phyloP scores from a whole-genome alignment of 2,888 invertebrate genomes.

The Vesta saturnalis region DNA sequence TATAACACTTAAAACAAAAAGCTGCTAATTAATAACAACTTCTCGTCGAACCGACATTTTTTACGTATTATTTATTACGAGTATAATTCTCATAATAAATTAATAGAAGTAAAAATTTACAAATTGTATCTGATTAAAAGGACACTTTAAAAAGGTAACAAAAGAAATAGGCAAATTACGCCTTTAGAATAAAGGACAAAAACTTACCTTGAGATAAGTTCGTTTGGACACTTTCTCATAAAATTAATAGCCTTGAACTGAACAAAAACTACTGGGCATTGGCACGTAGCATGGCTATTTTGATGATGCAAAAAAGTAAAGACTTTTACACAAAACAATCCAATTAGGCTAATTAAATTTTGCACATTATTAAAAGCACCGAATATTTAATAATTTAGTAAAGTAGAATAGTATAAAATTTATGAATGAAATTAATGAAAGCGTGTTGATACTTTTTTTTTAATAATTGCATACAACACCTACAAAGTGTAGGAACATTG shows the following conservation, averaged over 20 bases:
- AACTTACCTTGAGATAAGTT: slow-evolving; percentile 25
- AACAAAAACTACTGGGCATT: slow-evolving; percentile 13
- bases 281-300: neutral
- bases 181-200: slow-evolving; percentile 33
- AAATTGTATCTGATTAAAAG: too few relatives aligned
- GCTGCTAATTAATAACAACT: too few relatives aligned
- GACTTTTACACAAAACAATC: neutral
- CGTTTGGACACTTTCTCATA: slow-evolving; percentile 37
- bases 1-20: slow-evolving; percentile 8
- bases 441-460: neutral
- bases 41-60: too few relatives aligned
- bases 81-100: too few relatives aligned
- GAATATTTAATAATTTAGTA: neutral
- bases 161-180: slow-evolving; percentile 19
- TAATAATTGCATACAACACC: too few relatives aligned
- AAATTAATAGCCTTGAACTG: slow-evolving; percentile 4
- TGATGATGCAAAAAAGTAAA: neutral
- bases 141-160: too few relatives aligned
- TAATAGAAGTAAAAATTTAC: too few relatives aligned
- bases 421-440: slow-evolving; percentile 6
- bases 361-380: neutral
- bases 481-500: neutral
- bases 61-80: too few relatives aligned
- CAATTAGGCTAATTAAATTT: slow-evolving; percentile 8
- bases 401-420: neutral